phyloP scores from a whole-genome alignment of 2,888 invertebrate species.

The Drosophila basisetae region DNA sequence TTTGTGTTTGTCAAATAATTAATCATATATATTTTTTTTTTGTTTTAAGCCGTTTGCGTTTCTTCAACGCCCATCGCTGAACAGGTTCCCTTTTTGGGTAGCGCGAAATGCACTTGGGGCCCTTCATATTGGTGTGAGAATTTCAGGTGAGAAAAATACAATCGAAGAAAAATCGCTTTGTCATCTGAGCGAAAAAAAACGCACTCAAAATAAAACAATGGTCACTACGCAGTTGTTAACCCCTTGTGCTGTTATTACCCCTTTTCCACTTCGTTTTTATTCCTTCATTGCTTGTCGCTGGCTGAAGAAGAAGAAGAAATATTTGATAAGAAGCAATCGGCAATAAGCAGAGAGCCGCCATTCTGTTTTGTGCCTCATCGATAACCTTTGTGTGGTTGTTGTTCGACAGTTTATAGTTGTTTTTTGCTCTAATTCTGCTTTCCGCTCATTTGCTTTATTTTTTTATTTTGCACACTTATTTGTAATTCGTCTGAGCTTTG shows the following conservation, averaged over 20 bases:
- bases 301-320: conserved; percentile 18
- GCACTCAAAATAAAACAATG: conserved; percentile 40
- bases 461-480: conserved; percentile 12
- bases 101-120: conserved; percentile 91
- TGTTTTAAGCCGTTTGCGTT: conserved; percentile 53
- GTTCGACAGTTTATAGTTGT: conserved; percentile 53
- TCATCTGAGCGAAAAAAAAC: conserved; percentile 45
- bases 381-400: conserved; percentile 56
- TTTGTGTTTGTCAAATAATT: conserved; percentile 24
- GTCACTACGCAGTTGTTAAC: conserved; percentile 59
- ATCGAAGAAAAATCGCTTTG: conserved; percentile 50
- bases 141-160: conserved; percentile 76
- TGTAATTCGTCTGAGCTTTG: conserved; percentile 24
- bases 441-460: conserved; percentile 18
- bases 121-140: conserved; percentile 91
- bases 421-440: conserved; percentile 46
- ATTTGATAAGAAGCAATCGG: conserved; percentile 62
- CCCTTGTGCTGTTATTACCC: conserved; percentile 15
- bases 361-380: conserved; percentile 37
- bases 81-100: conserved; percentile 86
- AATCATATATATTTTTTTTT: neutral
- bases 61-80: conserved; percentile 55
- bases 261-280: neutral
- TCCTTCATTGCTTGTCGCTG: conserved; percentile 20
- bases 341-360: conserved; percentile 29